A percentile compares a stretch with the other conserved stretches of the same genome.
These are phyloP conservation scores for Elgaria multicarinata DNA, from an alignment of 2,113 vertebrate species.

Conservation along the genomic window DNA sequence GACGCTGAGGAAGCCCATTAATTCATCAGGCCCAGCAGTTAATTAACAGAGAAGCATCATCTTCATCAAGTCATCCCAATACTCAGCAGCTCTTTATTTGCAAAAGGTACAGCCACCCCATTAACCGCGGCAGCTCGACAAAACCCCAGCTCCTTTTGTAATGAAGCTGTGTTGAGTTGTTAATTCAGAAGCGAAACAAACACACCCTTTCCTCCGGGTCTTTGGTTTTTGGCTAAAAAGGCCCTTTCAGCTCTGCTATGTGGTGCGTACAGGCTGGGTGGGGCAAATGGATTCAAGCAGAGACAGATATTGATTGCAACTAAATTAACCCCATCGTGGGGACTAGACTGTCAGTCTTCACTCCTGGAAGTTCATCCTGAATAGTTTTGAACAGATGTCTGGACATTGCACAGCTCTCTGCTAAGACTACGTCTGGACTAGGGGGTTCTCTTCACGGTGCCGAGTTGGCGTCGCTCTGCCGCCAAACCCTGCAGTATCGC, in stretches of 20 bases:
- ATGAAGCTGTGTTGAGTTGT: slow-evolving; percentile 46
- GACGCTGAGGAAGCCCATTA: slow-evolving; percentile 47
- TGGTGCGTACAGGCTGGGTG: slow-evolving; percentile 59
- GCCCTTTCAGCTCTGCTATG: slow-evolving; percentile 59
- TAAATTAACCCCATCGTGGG: slow-evolving; percentile 43
- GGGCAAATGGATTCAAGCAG: slow-evolving; percentile 54
- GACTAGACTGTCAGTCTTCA: neutral
- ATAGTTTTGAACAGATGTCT: neutral
- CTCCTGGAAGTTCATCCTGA: neutral
- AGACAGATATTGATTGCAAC: slow-evolving; percentile 62
- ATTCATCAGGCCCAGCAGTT: slow-evolving; percentile 51
- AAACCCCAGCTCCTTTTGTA: slow-evolving; percentile 59
- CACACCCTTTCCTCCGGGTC: slow-evolving; percentile 71
- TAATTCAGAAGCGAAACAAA: slow-evolving; percentile 60
- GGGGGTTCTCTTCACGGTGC: too few relatives aligned
- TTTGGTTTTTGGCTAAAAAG: slow-evolving; percentile 64
- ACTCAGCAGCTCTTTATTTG: slow-evolving; percentile 55
- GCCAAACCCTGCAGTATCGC: too few relatives aligned
- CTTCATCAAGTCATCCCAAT: slow-evolving; percentile 50
- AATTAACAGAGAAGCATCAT: slow-evolving; percentile 64
- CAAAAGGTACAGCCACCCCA: slow-evolving; percentile 43
- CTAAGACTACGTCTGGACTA: neutral
- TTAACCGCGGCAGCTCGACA: slow-evolving; percentile 57
- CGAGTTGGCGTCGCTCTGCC: too few relatives aligned
- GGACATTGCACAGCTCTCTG: neutral